A percentile compares a stretch with the other conserved stretches of the same genome.
phyloP scores from a whole-genome alignment of 2,888 invertebrate species.

The Rhamphomyia laevipes region DNA sequence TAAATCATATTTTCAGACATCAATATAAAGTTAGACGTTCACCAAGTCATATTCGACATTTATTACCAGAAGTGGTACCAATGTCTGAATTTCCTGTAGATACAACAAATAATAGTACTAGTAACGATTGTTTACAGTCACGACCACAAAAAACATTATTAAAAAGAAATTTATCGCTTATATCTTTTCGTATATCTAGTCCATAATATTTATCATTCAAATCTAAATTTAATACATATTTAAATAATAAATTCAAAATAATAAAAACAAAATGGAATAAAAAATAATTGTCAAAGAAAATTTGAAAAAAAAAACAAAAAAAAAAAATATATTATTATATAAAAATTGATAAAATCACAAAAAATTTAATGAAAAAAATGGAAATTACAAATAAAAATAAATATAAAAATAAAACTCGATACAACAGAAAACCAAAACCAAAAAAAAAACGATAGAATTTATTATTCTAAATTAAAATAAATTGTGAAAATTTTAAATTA shows the following conservation, averaged over 20 bases:
- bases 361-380: too few species aligned
- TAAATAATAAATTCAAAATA: too few species aligned
- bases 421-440: too few species aligned
- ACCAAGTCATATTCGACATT: conserved; percentile 35
- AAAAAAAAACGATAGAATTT: too few species aligned
- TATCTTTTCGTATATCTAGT: conserved; percentile 34
- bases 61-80: conserved; percentile 36
- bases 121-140: conserved; percentile 18
- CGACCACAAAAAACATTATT: conserved; percentile 29
- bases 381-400: too few species aligned
- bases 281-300: neutral
- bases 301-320: neutral
- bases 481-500: too few species aligned
- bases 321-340: too few species aligned
- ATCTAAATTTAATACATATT: too few species aligned
- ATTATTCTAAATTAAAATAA: too few species aligned
- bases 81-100: conserved; percentile 36
- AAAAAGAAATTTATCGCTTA: conserved; percentile 34
- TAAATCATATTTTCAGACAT: conserved; percentile 24
- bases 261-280: too few species aligned
- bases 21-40: conserved; percentile 35
- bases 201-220: conserved; percentile 4
- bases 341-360: too few species aligned
- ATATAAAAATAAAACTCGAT: too few species aligned
- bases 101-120: conserved; percentile 27